Evolutionary conservation across 2,113 vertebrate genomes (phyloP).

Genomic region (Pavo muticus): DNA sequence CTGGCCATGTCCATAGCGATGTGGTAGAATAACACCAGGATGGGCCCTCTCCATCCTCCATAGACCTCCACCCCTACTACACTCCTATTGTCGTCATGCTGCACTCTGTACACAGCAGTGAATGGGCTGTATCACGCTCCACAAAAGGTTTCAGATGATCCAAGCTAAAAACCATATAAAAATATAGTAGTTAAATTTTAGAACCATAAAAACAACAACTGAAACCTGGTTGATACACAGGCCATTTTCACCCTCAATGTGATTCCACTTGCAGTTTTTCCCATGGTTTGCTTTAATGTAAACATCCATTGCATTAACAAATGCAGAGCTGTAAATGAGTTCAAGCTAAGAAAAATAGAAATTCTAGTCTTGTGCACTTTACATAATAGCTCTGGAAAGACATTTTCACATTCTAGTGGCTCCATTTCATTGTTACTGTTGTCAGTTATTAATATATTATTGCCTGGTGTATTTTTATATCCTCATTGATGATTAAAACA

Average conservation of each 20-base stretch:
- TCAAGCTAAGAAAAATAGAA: neutral
- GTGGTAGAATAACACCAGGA: neutral
- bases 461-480: neutral
- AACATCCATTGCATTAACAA: neutral
- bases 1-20: fast-evolving
- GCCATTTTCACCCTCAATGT: neutral
- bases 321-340: neutral
- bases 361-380: neutral
- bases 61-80: neutral
- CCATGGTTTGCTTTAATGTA: neutral
- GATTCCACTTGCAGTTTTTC: neutral
- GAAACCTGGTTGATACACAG: fast-evolving
- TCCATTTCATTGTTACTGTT: neutral
- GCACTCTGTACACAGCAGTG: neutral
- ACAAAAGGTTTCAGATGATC: neutral
- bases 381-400: neutral
- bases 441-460: neutral
- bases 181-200: neutral
- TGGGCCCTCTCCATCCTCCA: fast-evolving
- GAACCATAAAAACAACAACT: neutral
- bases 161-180: neutral
- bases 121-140: neutral
- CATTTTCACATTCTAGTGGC: neutral
- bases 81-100: too few species aligned
- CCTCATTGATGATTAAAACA: neutral